Percentiles rank a stretch among this genome's conserved stretches.
Conservation (phyloP, 2,888 invertebrate species). For the Salticus scenicus region DNA sequence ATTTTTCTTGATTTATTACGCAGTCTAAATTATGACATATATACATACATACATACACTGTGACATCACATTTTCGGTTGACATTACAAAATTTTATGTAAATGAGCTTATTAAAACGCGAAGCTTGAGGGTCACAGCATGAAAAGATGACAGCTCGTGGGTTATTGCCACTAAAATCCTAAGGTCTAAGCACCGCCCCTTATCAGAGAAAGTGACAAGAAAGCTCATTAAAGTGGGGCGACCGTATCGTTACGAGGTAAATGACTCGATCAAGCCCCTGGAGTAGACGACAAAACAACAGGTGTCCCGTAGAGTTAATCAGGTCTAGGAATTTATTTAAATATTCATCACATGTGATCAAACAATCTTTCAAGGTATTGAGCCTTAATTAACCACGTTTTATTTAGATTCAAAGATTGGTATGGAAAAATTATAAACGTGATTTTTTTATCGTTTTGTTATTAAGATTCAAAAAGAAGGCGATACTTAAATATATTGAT, state of each 20-base stretch:
- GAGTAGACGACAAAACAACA: constrained; percentile 2
- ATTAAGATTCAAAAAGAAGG: too few species aligned
- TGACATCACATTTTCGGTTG: too few species aligned
- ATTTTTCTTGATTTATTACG: too few species aligned
- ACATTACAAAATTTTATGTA: neutral
- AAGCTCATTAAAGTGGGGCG: constrained; percentile 35
- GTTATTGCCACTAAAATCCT: constrained; percentile 33
- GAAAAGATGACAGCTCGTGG: constrained; percentile 7
- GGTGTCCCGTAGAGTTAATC: neutral
- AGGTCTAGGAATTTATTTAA: neutral
- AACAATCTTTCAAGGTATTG: too few species aligned
- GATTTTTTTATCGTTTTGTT: too few species aligned
- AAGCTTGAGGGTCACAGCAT: neutral
- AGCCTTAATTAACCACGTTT: too few species aligned
- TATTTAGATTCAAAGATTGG: too few species aligned
- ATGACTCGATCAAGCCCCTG: constrained; percentile 21
- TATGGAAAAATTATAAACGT: too few species aligned
- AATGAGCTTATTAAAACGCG: neutral
- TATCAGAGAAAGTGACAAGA: constrained; percentile 49
- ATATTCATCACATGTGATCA: constrained; percentile 17
- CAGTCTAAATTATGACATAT: too few species aligned
- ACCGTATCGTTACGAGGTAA: constrained; percentile 22
- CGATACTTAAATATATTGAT: too few species aligned
- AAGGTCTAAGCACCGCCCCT: constrained; percentile 43
- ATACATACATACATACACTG: too few species aligned